Base-by-base conservation (phyloP, 2,888 invertebrate species). In the Mesopsocus fuscifrons region DNA sequence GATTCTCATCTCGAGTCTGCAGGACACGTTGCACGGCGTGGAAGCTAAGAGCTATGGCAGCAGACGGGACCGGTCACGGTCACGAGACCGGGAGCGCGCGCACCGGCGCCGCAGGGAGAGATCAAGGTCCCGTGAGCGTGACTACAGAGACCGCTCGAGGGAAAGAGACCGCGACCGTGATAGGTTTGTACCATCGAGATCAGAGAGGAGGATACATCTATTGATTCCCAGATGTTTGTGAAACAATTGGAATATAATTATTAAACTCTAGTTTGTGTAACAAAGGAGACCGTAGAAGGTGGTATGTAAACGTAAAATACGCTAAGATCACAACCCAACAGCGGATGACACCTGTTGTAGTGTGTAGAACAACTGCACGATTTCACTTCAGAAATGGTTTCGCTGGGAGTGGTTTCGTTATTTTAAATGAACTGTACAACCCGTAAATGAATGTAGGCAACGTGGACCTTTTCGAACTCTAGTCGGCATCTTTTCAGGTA, bases 21-120 rank as follows among this genome's bases (percentile, higher is more conserved):
- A 94, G 63, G 97, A 98, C 59, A 97, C 97, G 2, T 66, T 98
- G 32, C 83, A 91, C 60, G 95, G 95, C 41, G 92, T 98, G 11
- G 97, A 98, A 66, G 84, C 88, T 30, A 98, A 98, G 65, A 92
- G 92, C 52, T 95, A 95, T 59, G 88, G 87, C 51, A 63, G 68
- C 26, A 65, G 79, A 38, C 66, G 77, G 53, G 66, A 66, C 50
- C 60, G 66, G 34, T 67, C 66, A 3, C 58, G 67, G 46, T 67
- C 66, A 6, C 59, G 66, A n/a, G 66, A 67, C 16, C 52, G 66
- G 41, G 66, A 66, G 18, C 59, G 67, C 41, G 62, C 63, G 44
- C 64, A 66, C 49, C 66, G 63, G 61, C 67, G 75, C 55, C 74
- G 79, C 56, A 72, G 78, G 48, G 80, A 81, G 57, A 65, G 73